Conservation (phyloP, 2,888 invertebrate genomes). For the Coleophora deauratella region DNA sequence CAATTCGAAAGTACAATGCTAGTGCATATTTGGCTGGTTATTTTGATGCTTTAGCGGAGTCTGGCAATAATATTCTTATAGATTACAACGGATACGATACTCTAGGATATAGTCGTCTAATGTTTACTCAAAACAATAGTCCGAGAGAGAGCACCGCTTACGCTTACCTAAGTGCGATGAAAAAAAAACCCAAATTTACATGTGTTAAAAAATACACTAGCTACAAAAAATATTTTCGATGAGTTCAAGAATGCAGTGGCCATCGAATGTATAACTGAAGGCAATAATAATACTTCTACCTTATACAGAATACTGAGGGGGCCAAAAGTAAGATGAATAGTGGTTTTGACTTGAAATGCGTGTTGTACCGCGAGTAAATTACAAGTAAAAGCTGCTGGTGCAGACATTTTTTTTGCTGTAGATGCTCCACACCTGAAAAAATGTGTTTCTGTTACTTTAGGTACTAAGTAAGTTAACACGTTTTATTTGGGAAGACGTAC, state of each 20-base stretch:
- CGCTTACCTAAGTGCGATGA: not conserved
- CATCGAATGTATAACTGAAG: not conserved
- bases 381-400: no score
- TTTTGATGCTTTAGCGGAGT: not conserved
- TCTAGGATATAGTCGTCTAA: not conserved
- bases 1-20: not conserved
- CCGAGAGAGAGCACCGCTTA: not conserved
- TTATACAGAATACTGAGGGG: no score
- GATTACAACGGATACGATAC: not conserved
- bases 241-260: conserved; percentile 5
- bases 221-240: not conserved
- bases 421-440: no score
- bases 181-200: not conserved
- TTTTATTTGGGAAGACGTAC: no score
- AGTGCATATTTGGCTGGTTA: not conserved
- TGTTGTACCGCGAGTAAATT: no score
- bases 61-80: not conserved
- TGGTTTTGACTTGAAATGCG: no score
- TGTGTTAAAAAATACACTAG: not conserved
- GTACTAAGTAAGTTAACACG: no score
- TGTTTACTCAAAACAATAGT: not conserved
- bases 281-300: not conserved
- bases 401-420: no score
- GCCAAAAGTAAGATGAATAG: no score
- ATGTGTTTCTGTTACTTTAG: no score